Conservation (phyloP, 2,888 invertebrate species). For the Antheraea yamamai region DNA sequence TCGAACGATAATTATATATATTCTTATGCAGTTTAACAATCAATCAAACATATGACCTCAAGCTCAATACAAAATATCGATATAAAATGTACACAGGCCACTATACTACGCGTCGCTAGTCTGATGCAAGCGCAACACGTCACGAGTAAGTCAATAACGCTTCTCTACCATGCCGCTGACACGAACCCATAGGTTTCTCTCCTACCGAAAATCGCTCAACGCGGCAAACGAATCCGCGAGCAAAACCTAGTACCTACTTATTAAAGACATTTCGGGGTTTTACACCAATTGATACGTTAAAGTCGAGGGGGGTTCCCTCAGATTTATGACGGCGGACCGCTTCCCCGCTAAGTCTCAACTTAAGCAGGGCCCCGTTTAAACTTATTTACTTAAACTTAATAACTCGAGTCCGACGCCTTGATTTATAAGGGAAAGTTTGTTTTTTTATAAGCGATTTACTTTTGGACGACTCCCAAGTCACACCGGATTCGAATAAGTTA, state of each 20-base stretch:
- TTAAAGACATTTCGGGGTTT: background rate
- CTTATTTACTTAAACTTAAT: conserved; percentile 15
- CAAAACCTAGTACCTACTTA: background rate
- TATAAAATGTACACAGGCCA: no score
- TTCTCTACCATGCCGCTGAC: no score
- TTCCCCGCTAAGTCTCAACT: conserved; percentile 7
- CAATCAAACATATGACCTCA: no score
- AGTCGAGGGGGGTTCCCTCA: conserved; percentile 3
- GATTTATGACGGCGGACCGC: conserved; percentile 11
- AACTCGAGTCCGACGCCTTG: conserved; percentile 3
- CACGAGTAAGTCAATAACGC: no score
- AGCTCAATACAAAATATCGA: no score
- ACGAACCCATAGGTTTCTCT: no score
- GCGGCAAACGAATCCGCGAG: no score
- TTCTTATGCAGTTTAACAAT: no score
- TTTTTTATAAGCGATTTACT: conserved; percentile 14
- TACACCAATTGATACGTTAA: conserved; percentile 7
- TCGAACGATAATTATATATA: no score
- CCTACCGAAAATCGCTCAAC: no score
- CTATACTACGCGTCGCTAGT: no score
- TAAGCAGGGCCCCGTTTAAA: conserved; percentile 13
- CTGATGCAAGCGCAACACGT: no score
- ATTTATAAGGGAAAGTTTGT: conserved; percentile 8
- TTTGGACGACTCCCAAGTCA: background rate
- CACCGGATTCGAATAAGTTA: background rate